These are phyloP conservation scores for Carposina sasakii DNA, from an alignment of 1,140 invertebrate genomes.

Conservation along the genomic window DNA sequence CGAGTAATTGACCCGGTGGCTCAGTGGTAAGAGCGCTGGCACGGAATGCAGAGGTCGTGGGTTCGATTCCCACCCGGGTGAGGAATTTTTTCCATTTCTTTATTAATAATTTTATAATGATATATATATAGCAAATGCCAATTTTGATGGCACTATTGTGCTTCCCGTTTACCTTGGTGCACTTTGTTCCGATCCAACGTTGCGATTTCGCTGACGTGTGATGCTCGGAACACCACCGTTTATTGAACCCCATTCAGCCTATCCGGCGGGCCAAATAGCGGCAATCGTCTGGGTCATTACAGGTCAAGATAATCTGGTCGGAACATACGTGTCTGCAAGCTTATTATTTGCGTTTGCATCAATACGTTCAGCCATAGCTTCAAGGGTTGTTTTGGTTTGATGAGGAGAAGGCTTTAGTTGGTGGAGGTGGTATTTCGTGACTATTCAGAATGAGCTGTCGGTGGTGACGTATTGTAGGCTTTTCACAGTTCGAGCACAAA, in stretches of 20 bases:
- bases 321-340: conserved; percentile 18
- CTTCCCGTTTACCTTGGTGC: conserved; percentile 46
- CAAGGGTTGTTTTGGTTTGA: too few species aligned
- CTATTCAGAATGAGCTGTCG: conserved; percentile 56
- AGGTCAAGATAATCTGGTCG: conserved; percentile 34
- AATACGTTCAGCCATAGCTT: too few species aligned
- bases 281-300: conserved; percentile 10
- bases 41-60: too few species aligned
- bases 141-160: conserved; percentile 58
- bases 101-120: too few species aligned
- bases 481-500: conserved; percentile 48
- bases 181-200: conserved; percentile 48
- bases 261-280: too few species aligned
- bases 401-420: too few species aligned
- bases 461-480: conserved; percentile 59
- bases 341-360: too few species aligned
- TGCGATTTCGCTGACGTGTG: conserved; percentile 49
- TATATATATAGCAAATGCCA: conserved; percentile 28
- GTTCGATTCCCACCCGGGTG: too few species aligned
- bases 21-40: too few species aligned
- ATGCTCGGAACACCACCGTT: conserved; percentile 10
- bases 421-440: conserved; percentile 48
- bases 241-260: not conserved
- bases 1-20: too few species aligned
- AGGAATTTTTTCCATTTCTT: too few species aligned